Base-by-base conservation (phyloP, 2,113 vertebrate genomes). In the Poecilia latipinna region DNA sequence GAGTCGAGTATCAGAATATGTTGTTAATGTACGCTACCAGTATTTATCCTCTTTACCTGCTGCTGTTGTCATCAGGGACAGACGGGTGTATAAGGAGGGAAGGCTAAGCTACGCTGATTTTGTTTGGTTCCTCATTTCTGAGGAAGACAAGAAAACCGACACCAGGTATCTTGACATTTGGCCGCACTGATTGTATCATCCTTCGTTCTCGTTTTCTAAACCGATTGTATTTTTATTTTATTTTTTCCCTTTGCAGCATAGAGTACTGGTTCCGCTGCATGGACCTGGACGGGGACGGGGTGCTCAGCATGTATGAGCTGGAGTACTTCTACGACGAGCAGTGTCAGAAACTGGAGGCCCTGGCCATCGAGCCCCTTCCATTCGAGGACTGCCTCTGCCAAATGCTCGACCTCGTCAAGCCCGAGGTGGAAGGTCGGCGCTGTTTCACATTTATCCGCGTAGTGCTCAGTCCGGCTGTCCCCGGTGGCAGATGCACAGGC, bases 241-340 rank as follows among this genome's bases (percentile, higher is more conserved):
- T 29, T 29, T 24, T 37, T 28, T 7, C 35, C 4, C 85, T 61
- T 37, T 37, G 35, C 93, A 99, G 98, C 90, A 97, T 98, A 74
- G 97, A 98, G 91, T 99, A 99, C 91, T 99, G 98, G 98, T 99
- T 99, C 93, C 97, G 98, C 86, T 98, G 97, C 82, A 97, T 99
- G 97, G 98, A 99, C 87, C 89, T 99, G 72, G 97, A 99, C 35
- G 98, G 98, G 1, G 97, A 99, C 39, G 97, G 97, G 0, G 94
- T 92, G 57, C 90, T 99, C 74, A 98, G 97, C 78, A 96, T 98
- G 96, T 99, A 97, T 51, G 98, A 99, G 90, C 84, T 99, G 74
- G 95, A 98, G 86, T 95, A 95, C 80, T 99, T 99, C 92, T 99
- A 99, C 37, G 96, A 98, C 90, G 98, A 98, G 78, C 97, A 99